Base-by-base conservation (phyloP, 2,888 invertebrate species). In the Acanthacorydalis orientalis region DNA sequence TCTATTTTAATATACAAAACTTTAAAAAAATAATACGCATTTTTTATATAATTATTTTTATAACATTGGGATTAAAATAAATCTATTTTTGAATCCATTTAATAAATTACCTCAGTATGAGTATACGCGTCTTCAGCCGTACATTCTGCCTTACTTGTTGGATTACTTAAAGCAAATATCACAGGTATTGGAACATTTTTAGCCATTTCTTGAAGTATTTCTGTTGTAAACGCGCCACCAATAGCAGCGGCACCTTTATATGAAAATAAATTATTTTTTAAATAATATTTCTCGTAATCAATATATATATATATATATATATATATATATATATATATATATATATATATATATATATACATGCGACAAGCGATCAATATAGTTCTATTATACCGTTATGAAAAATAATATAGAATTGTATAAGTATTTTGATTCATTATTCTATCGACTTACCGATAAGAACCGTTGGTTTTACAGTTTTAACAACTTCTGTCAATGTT, bases 61-160 rank as follows among this genome's bases (percentile, higher is more conserved):
- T 23, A 6, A 23, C 2, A 23, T 2, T 23, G 2, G 3, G 6
- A 9, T 8, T 4, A 43, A 43, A 2, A 11, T 23, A 34, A 35
- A 44, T 44, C 15, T 44, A 38, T 2, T 12, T 11, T 11, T 38
- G 1, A 48, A 47, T 33, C 42, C n/a, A 35, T 35, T 12, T 43
- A 34, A 14, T 7, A 14, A 60, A 70, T 66, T 60, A 89, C 91
- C 52, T 89, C 78, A 1, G 96, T 93, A 59, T 82, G 68, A 38
- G 65, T 75, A 68, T 96, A 98, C 4, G 96, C 97, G 57, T 91
- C 78, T 64, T 93, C 90, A n/a, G 98, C 98, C n/a, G 98, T 97
- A 63, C 98, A 98, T 68, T 98, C 98, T 0, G 98, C 93, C 70
- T 95, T 95, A 65, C 80, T 80, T 47, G 98, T 99, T 47, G 98